These are phyloP conservation scores for Himalopsyche phryganea DNA, from an alignment of 1,140 invertebrate species.

Conservation along the genomic window DNA sequence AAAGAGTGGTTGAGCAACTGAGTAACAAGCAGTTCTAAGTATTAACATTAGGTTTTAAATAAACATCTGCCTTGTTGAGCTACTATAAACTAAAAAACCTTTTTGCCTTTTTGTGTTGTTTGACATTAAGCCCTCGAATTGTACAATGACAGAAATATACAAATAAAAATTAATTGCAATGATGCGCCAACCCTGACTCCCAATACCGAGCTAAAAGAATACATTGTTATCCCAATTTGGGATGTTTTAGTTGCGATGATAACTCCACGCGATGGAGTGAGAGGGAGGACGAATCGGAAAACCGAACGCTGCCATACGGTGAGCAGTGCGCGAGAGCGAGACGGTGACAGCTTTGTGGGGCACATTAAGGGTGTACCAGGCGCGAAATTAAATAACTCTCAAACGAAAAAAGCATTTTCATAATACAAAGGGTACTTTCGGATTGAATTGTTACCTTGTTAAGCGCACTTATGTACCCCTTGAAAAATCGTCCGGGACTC, in stretches of 20 bases:
- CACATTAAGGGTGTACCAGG: not conserved
- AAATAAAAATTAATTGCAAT: not conserved
- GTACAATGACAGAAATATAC: too few species aligned
- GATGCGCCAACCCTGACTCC: conserved; percentile 15
- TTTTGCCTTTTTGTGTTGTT: too few species aligned
- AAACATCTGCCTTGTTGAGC: too few species aligned
- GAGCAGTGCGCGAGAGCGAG: not conserved
- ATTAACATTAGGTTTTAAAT: too few species aligned
- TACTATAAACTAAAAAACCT: too few species aligned
- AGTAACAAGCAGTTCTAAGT: too few species aligned
- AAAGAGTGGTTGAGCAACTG: too few species aligned
- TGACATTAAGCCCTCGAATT: too few species aligned
- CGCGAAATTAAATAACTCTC: conserved; percentile 25
- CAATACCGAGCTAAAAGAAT: conserved; percentile 26
- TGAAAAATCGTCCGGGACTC: not conserved
- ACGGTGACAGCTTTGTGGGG: not conserved
- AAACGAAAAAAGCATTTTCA: conserved; percentile 30
- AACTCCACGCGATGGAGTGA: conserved; percentile 11
- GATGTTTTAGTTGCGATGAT: conserved; percentile 32
- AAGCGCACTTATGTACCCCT: conserved; percentile 28
- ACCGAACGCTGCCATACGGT: not conserved
- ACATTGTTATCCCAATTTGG: conserved; percentile 35
- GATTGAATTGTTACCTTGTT: conserved; percentile 29
- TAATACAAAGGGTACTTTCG: conserved; percentile 25
- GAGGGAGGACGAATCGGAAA: conserved; percentile 12